These are phyloP conservation scores for Falco rusticolus DNA, from an alignment of 2,797 vertebrate species.

Conservation along the genomic window DNA sequence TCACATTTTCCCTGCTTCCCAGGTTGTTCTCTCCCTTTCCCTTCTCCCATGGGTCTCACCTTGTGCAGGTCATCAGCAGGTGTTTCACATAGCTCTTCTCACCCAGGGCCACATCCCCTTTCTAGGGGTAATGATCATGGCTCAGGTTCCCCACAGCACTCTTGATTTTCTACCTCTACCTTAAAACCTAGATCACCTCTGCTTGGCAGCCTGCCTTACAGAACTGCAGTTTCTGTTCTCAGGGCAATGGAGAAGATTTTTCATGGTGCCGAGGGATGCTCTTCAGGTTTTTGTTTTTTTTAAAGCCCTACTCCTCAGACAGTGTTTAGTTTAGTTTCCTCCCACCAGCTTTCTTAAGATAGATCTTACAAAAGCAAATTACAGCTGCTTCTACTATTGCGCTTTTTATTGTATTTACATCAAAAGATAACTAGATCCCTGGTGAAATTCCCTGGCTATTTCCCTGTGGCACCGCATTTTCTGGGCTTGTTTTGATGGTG, in stretches of 20 bases:
- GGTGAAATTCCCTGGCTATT: not conserved
- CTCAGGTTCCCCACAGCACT: not conserved
- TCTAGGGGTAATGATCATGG: not conserved
- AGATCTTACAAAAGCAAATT: not conserved
- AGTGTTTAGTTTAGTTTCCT: not conserved
- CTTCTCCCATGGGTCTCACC: fast-evolving
- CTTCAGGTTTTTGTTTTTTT: not conserved
- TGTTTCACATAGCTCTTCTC: not conserved
- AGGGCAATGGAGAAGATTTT: not conserved
- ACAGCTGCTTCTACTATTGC: not conserved
- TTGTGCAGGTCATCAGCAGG: not conserved
- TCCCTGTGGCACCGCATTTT: not conserved
- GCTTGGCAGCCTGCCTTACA: not conserved
- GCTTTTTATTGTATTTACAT: not conserved
- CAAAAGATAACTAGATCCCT: not conserved
- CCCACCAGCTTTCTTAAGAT: not conserved
- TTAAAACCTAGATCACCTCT: not conserved
- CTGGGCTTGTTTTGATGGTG: not conserved
- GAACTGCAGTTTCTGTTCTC: not conserved
- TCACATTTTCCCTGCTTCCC: not conserved
- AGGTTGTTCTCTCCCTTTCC: not conserved
- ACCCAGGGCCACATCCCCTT: not conserved
- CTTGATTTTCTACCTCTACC: not conserved
- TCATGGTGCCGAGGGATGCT: not conserved
- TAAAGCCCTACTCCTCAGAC: not conserved